Conservation (phyloP, 2,797 vertebrate species). For the Coccyzus lansbergi region DNA sequence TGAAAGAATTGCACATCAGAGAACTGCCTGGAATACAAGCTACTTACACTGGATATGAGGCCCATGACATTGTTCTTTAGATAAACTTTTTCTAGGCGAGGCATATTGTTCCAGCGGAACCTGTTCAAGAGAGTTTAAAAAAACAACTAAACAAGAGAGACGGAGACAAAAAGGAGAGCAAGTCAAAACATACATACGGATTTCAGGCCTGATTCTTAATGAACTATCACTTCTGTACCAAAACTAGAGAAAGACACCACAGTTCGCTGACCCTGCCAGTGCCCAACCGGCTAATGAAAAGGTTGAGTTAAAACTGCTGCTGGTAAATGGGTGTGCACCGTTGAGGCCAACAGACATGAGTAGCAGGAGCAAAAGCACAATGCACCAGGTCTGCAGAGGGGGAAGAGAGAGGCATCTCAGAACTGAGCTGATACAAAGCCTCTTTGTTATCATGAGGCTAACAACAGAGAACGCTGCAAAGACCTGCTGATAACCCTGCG, state of each 20-base stretch:
- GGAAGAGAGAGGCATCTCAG: background rate
- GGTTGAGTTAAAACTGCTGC: background rate
- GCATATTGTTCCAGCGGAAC: slow-evolving; percentile 95
- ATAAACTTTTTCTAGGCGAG: slow-evolving; percentile 89
- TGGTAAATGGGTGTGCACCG: background rate
- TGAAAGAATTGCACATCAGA: background rate
- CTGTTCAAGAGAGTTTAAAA: slow-evolving; percentile 69
- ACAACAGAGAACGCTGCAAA: background rate
- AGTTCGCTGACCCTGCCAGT: background rate
- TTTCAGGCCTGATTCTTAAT: background rate
- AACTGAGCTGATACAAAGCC: slow-evolving; percentile 28
- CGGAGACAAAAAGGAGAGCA: background rate
- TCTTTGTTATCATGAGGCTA: background rate
- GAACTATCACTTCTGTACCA: background rate
- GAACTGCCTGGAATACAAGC: background rate
- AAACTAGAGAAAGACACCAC: background rate
- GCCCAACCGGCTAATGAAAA: background rate
- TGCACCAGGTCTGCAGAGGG: slow-evolving; percentile 1
- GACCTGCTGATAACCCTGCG: background rate
- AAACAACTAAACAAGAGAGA: background rate
- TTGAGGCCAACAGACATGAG: background rate
- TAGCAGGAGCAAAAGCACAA: slow-evolving; percentile 8
- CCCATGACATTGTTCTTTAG: slow-evolving; percentile 94
- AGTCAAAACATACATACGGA: background rate
- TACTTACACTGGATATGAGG: slow-evolving; percentile 88